Evolutionary conservation across 2,888 invertebrate species (phyloP).

Genomic region (Drosophila niveifrons): DNA sequence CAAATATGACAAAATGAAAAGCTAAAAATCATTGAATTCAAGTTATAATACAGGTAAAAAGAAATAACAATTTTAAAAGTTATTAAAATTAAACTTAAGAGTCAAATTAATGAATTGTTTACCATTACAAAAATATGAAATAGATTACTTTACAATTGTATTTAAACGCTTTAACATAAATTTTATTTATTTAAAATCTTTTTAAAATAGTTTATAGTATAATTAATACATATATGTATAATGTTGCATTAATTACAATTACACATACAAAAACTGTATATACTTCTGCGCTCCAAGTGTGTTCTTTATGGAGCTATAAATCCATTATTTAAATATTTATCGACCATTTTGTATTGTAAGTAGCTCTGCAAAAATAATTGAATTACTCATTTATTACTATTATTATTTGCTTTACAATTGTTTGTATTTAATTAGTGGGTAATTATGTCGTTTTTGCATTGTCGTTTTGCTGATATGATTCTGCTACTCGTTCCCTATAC

Average conservation of each 20-base stretch:
- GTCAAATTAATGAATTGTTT: too few relatives aligned
- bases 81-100: too few relatives aligned
- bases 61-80: too few relatives aligned
- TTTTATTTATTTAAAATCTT: slow-evolving; percentile 51
- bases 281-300: background rate
- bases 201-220: slow-evolving; percentile 40
- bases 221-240: slow-evolving; percentile 25
- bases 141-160: background rate
- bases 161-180: slow-evolving; percentile 32
- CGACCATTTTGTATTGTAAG: slow-evolving; percentile 46
- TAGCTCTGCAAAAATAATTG: slow-evolving; percentile 58
- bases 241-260: slow-evolving; percentile 21
- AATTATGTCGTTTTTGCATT: slow-evolving; percentile 57
- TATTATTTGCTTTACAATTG: slow-evolving; percentile 23
- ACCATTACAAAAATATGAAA: too few relatives aligned
- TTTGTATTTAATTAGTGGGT: slow-evolving; percentile 36
- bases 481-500: slow-evolving; percentile 15
- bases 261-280: slow-evolving; percentile 20
- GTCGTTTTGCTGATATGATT: slow-evolving; percentile 72
- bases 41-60: too few relatives aligned
- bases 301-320: slow-evolving; percentile 10
- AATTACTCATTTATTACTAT: slow-evolving; percentile 32
- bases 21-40: background rate
- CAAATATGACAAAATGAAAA: background rate
- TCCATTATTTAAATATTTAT: slow-evolving; percentile 29